Percentiles rank a stretch among this genome's conserved stretches.
These are phyloP conservation scores for Zapornia atra DNA, from an alignment of 2,113 vertebrate species.

Conservation along the genomic window DNA sequence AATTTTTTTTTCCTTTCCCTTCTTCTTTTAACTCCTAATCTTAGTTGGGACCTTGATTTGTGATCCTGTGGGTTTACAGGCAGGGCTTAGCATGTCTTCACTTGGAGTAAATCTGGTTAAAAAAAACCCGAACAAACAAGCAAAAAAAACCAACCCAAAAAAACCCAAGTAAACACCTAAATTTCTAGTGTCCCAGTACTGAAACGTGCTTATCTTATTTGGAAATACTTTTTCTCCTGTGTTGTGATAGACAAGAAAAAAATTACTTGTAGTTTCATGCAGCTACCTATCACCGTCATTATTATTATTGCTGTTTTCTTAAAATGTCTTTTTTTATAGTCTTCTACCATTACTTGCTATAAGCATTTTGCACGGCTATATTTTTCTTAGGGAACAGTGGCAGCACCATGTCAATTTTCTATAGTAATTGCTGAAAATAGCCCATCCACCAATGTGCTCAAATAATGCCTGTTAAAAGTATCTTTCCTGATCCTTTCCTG, in stretches of 20 bases:
- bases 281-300: neutral
- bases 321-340: neutral
- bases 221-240: neutral
- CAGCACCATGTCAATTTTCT: neutral
- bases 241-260: neutral
- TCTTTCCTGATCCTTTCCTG: slow-evolving; percentile 31
- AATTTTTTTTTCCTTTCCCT: neutral
- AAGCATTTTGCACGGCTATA: neutral
- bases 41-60: neutral
- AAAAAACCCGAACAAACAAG: too few species aligned
- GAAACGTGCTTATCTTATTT: neutral
- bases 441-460: neutral
- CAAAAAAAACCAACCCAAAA: neutral
- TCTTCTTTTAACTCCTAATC: neutral
- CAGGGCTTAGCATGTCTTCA: neutral
- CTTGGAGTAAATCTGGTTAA: too few species aligned
- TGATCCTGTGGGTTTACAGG: neutral
- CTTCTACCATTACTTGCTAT: neutral
- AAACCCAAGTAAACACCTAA: neutral
- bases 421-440: slow-evolving; percentile 32
- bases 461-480: slow-evolving; percentile 45
- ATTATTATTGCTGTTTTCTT: neutral
- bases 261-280: neutral
- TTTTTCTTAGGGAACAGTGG: neutral
- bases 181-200: neutral